A percentile compares a stretch with the other conserved stretches of the same genome.
These are phyloP conservation scores for Candoia aspera DNA, from an alignment of 2,113 vertebrate genomes.

Conservation along the genomic window DNA sequence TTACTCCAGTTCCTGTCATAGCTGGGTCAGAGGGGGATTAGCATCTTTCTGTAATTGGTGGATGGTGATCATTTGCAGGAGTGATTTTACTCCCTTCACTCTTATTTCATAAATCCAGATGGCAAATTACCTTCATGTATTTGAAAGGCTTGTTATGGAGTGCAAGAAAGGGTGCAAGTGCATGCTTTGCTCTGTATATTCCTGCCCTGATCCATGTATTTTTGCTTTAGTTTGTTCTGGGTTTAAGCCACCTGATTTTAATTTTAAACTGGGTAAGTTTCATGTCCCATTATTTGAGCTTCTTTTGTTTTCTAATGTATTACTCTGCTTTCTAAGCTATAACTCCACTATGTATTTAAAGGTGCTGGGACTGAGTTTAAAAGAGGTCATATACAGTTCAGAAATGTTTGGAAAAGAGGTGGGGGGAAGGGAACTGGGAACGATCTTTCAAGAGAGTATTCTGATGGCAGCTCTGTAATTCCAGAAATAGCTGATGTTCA, in stretches of 20 bases:
- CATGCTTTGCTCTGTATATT: neutral
- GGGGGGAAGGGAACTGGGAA: constrained; percentile 52
- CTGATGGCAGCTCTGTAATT: constrained; percentile 50
- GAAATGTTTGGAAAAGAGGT: constrained; percentile 72
- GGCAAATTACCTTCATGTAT: constrained; percentile 54
- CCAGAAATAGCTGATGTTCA: constrained; percentile 22
- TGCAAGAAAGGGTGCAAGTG: neutral
- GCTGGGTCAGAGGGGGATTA: constrained; percentile 63
- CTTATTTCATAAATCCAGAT: constrained; percentile 66
- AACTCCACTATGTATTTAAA: constrained; percentile 53
- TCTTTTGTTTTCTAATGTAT: constrained; percentile 50
- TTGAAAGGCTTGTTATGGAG: constrained; percentile 58
- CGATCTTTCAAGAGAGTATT: constrained; percentile 24
- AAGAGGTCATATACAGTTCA: constrained; percentile 79
- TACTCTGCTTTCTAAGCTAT: constrained; percentile 48
- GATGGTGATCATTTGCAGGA: constrained; percentile 63
- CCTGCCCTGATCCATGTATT: constrained; percentile 33
- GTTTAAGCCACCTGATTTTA: constrained; percentile 61
- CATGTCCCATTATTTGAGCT: constrained; percentile 47
- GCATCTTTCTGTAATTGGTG: constrained; percentile 65
- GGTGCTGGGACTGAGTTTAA: constrained; percentile 69
- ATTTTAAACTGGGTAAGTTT: constrained; percentile 51
- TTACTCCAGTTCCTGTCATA: constrained; percentile 57
- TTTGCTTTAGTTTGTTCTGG: constrained; percentile 57
- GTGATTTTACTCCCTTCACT: constrained; percentile 62